phyloP scores from a whole-genome alignment of 2,888 invertebrate species.

The Formica aserva region DNA sequence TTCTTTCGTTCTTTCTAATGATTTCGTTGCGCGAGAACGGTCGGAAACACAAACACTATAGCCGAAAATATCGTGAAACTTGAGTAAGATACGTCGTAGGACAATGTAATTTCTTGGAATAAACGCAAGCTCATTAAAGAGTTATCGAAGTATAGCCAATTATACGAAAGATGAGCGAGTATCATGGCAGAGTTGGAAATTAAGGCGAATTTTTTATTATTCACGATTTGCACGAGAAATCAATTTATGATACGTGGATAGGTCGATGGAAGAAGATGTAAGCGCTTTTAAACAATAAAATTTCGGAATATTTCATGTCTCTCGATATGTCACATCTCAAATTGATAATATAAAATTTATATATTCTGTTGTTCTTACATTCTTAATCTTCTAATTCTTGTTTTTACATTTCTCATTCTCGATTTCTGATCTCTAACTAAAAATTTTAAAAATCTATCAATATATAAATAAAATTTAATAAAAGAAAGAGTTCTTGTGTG shows the following conservation, averaged over 20 bases:
- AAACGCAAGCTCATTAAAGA: slow-evolving; percentile 8
- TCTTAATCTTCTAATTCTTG: neutral
- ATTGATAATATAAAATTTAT: neutral
- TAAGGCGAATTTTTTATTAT: neutral
- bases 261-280: neutral
- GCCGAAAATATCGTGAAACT: slow-evolving; percentile 17
- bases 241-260: neutral
- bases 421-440: neutral
- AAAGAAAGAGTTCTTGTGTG: neutral
- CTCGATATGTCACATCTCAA: neutral
- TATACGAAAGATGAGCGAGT: slow-evolving; percentile 14
- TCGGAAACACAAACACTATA: neutral
- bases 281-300: neutral
- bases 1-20: slow-evolving; percentile 25
- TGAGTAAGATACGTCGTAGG: neutral
- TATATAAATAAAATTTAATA: neutral
- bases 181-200: neutral
- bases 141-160: slow-evolving; percentile 10
- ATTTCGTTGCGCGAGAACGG: slow-evolving; percentile 31
- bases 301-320: neutral
- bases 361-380: neutral
- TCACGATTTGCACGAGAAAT: neutral
- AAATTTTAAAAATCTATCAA: neutral
- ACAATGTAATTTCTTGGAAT: slow-evolving; percentile 1
- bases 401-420: neutral